phyloP scores from a whole-genome alignment of 2,888 invertebrate genomes.

The Encarsia formosa region DNA sequence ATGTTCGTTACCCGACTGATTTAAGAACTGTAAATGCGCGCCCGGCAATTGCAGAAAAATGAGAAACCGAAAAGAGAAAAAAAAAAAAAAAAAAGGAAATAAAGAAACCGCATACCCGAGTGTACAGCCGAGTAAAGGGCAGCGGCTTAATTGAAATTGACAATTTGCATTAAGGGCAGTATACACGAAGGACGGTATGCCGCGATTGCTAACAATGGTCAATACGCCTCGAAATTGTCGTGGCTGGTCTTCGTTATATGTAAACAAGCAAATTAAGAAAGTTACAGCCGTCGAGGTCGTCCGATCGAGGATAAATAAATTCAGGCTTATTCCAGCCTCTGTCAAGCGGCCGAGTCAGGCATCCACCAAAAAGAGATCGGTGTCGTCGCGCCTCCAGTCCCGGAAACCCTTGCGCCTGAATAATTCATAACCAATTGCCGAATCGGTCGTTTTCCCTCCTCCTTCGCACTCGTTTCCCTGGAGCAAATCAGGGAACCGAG shows the following conservation, averaged over 20 bases:
- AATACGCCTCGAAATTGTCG: conserved; percentile 18
- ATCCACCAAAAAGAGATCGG: conserved; percentile 26
- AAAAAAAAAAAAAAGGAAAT: not conserved
- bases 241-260: conserved; percentile 22
- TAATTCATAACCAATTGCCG: conserved; percentile 50
- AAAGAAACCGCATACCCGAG: no score
- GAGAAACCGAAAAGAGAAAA: not conserved
- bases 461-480: conserved; percentile 9
- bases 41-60: no score
- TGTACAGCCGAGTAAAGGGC: no score
- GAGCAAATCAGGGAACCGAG: no score
- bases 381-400: conserved; percentile 32
- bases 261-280: conserved; percentile 29
- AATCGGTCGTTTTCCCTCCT: conserved; percentile 31
- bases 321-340: no score
- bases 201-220: conserved; percentile 14
- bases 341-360: not conserved
- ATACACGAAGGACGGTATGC: not conserved
- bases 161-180: conserved; percentile 22
- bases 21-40: no score
- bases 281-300: conserved; percentile 11
- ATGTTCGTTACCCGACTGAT: no score
- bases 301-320: not conserved
- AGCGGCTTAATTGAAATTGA: conserved; percentile 25
- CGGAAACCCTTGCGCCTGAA: conserved; percentile 40